These are phyloP conservation scores for Dexiosoma caninum DNA, from an alignment of 2,888 invertebrate species.

Conservation along the genomic window DNA sequence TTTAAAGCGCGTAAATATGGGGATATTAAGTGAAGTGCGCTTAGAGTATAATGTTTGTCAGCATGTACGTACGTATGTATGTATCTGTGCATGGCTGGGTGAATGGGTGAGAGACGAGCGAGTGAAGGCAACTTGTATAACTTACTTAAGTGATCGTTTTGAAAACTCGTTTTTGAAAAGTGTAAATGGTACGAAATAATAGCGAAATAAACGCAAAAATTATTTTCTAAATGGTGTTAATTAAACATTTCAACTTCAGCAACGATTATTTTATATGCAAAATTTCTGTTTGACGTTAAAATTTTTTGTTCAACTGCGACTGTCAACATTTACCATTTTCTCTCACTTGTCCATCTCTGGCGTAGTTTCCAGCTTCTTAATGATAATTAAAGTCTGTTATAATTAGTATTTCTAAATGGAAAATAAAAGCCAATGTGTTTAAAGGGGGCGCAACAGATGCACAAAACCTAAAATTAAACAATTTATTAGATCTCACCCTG, in stretches of 20 bases:
- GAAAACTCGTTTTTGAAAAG: no score
- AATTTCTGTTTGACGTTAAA: no score
- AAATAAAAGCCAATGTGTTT: constrained; percentile 1
- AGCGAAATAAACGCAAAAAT: no score
- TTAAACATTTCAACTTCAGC: no score
- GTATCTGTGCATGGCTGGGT: not conserved
- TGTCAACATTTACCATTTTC: not conserved
- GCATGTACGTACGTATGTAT: no score
- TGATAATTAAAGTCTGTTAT: not conserved
- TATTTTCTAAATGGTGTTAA: no score
- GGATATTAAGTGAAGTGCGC: constrained; percentile 12
- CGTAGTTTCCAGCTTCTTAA: not conserved
- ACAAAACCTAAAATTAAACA: constrained; percentile 24
- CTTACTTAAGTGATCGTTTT: no score
- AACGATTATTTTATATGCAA: no score
- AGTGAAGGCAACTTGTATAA: not conserved
- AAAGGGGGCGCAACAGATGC: constrained; percentile 21
- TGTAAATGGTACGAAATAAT: no score
- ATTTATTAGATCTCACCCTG: constrained; percentile 10
- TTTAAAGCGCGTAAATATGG: constrained; percentile 40
- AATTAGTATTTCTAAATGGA: not conserved
- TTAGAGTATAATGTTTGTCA: not conserved
- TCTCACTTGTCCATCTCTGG: not conserved
- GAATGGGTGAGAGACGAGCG: not conserved
- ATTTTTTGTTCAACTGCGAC: no score